phyloP scores from a whole-genome alignment of 2,888 invertebrate genomes.

The Yponomeuta sedellus region DNA sequence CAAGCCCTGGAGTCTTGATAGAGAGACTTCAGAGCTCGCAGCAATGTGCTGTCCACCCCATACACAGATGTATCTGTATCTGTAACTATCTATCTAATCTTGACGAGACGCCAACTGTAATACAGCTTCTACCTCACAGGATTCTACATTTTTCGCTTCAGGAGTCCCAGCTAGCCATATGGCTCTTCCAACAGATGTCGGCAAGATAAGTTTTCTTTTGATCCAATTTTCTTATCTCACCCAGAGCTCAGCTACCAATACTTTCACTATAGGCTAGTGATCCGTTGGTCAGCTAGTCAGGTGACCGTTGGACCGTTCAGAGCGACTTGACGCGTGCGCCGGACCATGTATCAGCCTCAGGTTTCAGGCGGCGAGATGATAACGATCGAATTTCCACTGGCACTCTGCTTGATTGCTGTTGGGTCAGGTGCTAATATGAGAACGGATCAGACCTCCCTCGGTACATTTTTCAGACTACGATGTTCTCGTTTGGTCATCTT shows the following conservation, averaged over 20 bases:
- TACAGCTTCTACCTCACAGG: too few species aligned
- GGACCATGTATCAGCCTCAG: background rate
- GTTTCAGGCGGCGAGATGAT: background rate
- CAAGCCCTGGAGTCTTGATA: too few species aligned
- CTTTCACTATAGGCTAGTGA: background rate
- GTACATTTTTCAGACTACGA: too few species aligned
- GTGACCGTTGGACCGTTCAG: background rate
- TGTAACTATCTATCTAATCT: too few species aligned
- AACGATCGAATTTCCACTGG: background rate
- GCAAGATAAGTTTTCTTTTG: background rate
- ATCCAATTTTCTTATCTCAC: background rate
- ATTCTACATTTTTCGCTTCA: too few species aligned
- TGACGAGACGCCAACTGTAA: too few species aligned
- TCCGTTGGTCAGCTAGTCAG: background rate
- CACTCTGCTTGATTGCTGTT: background rate
- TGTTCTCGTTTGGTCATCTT: too few species aligned
- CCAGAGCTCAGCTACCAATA: background rate
- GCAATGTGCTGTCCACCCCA: too few species aligned
- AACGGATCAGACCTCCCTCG: too few species aligned
- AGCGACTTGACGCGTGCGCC: background rate
- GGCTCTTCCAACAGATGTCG: background rate
- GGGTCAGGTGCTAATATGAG: background rate
- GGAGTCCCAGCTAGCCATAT: background rate
- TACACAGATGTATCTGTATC: too few species aligned
- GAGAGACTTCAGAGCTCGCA: too few species aligned